Conservation (phyloP, 1,140 invertebrate genomes). For the Apis laboriosa region DNA sequence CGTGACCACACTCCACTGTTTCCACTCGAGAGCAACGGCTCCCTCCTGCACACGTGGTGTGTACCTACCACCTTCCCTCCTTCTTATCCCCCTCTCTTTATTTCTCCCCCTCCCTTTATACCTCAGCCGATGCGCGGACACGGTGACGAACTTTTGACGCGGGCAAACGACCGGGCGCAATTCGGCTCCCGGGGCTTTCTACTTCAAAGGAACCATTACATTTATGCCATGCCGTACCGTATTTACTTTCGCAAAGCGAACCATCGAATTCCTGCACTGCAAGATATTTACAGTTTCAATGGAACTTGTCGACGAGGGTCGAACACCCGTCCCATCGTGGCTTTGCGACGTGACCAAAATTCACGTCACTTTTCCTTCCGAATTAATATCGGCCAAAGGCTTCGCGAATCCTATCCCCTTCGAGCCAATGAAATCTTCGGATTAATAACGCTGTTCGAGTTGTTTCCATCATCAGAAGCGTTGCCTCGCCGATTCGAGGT, state of each 20-base stretch:
- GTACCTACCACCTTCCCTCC: neutral
- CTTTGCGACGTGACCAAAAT: neutral
- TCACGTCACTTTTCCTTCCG: neutral
- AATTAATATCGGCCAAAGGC: neutral
- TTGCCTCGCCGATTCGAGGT: too few relatives aligned
- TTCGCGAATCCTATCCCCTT: too few relatives aligned
- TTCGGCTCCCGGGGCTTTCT: conserved; percentile 46
- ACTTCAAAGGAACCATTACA: conserved; percentile 57
- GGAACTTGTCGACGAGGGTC: conserved; percentile 4
- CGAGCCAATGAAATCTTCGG: too few relatives aligned
- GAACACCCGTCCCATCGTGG: neutral
- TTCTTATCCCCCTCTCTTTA: too few relatives aligned
- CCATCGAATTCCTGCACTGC: conserved; percentile 3
- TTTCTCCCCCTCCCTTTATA: neutral
- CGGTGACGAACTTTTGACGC: conserved; percentile 44
- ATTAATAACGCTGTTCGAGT: too few relatives aligned
- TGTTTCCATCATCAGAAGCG: too few relatives aligned
- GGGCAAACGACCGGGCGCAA: conserved; percentile 48
- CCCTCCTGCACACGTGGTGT: neutral
- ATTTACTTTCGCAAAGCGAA: conserved; percentile 32
- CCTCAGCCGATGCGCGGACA: conserved; percentile 35
- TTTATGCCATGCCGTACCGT: conserved; percentile 31
- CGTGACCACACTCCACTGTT: conserved; percentile 61
- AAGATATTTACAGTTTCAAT: conserved; percentile 31
- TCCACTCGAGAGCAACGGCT: conserved; percentile 50